Evolutionary conservation across 2,888 invertebrate genomes (phyloP).

Genomic region (Drosophila fungiperda): DNA sequence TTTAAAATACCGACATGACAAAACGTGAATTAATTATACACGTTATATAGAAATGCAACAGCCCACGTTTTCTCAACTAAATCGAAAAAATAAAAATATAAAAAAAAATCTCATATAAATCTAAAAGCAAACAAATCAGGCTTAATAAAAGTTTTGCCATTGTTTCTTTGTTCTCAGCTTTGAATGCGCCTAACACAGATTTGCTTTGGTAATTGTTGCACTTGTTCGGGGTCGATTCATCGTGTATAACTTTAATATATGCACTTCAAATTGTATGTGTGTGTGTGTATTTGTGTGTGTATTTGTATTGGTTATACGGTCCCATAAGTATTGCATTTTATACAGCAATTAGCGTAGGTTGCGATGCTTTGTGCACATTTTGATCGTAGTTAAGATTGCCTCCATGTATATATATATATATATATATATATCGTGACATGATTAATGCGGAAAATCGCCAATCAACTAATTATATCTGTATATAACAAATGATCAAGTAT

Average conservation of each 20-base stretch:
- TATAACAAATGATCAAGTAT: constrained; percentile 41
- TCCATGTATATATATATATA: constrained; percentile 17
- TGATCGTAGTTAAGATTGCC: constrained; percentile 57
- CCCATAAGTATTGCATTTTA: constrained; percentile 59
- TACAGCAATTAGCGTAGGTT: constrained; percentile 60
- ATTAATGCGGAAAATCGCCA: constrained; percentile 52
- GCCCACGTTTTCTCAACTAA: constrained; percentile 3
- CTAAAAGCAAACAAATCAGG: constrained; percentile 32
- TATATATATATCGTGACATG: constrained; percentile 45
- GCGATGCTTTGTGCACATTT: constrained; percentile 45
- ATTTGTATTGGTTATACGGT: constrained; percentile 18
- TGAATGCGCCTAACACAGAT: constrained; percentile 34
- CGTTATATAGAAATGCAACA: neutral
- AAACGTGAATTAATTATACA: neutral
- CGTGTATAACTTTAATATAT: constrained; percentile 54
- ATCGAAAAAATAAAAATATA: neutral
- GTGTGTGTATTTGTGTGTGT: constrained; percentile 13
- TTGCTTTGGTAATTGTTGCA: constrained; percentile 50
- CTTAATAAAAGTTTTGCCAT: constrained; percentile 34
- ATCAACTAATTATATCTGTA: constrained; percentile 33
- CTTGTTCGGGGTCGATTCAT: constrained; percentile 54
- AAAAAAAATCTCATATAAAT: constrained; percentile 5
- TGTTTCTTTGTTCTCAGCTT: constrained; percentile 38
- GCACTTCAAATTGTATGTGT: constrained; percentile 31
- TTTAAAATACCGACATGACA: neutral